Base-by-base conservation (phyloP, 2,888 invertebrate genomes). In the Entomobrya proxima region DNA sequence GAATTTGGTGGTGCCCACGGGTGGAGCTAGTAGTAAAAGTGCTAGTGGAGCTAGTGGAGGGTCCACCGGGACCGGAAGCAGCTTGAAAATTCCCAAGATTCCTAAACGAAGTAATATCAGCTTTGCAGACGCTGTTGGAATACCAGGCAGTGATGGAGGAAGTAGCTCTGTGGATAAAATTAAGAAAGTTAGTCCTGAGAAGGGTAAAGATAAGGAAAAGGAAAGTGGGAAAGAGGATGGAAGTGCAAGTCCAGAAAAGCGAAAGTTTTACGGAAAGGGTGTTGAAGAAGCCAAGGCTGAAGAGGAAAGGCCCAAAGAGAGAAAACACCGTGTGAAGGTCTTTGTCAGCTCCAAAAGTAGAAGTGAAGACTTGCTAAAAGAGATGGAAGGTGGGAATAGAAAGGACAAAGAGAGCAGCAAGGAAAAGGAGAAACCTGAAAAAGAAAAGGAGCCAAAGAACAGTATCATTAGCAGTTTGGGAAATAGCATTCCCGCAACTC, bases 51-150 rank as follows among this genome's bases (percentile, higher is more conserved):
- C 86, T 13, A 55, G 64, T 15, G 32, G 61, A 1, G 21, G 50
- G 27, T 47, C 88, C 1, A 18, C 85, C 3, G 35, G n/a, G n/a
- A n/a, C n/a, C n/a, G n/a, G n/a, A n/a, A n/a, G 78, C 18, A 13
- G 55, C 5, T 35, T 83, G 69, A 87, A 88, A 40, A 85, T 88
- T 13, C 88, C 90, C 1, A 90, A 90, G 84, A 91, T 90, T 72
- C 90, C 90, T 7, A 89, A 89, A 40, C 87, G 83, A 44, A 18
- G 44, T 0, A 30, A 40, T 2, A 75, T 87, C 1, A 89, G 88
- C 52, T 90, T 90, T 86, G 72, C 85, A 0, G 90, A 89, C 40
- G 86, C 89, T 30, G 88, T 90, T 37, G 89, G 89, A 27, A 88
- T 89, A 52, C 89, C 89, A 1, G 90, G 90, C 21, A 80, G 88